Evolutionary conservation across 2,113 vertebrate genomes (phyloP), one percentile per base, ranked within the genome.

Genomic region (Rhizomys pruinosus): DNA sequence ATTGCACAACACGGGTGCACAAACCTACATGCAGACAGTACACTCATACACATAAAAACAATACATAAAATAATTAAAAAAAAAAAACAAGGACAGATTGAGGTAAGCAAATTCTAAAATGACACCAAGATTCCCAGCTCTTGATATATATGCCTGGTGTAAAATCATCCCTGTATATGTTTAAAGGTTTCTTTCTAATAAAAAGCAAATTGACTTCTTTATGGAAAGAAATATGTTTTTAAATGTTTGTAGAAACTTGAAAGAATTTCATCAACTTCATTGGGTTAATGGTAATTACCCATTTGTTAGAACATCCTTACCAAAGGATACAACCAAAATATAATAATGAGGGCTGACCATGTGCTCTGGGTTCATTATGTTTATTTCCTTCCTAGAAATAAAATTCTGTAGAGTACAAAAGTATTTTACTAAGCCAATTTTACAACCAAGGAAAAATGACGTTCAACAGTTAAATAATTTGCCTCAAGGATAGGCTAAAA

Each of bases 151-250:
- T 74, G 2, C 9, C 29, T 44, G 25, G 3, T 39, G 32, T 74
- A 79, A 59, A 20, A 5, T 5, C 5, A 79, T 73, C 29, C 37
- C 37, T 15, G 69, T 61, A n/a, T 59, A 32, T 80, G 10, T 87
- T 84, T 64, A 89, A 93, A 87, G 7, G 0, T 85, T 55, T 39
- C 86, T 96, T 92, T 84, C 59, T 77, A 78, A 71, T 74, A 80
- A 90, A 79, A 81, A 79, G n/a, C n/a, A n/a, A n/a, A 11, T 23
- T 92, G 15, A 9, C 55, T 91, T 77, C 57, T 77, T 90, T 44
- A 84, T 29, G 9, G 25, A 68, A 90, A 63, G n/a, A 87, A 87
- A 92, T 3, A 61, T 76, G 57, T 85, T 47, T 89, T 93, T 66
- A n/a, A 42, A 66, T 59, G 37, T 87, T 77, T 77, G 32, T 52